Percentiles rank a stretch among this genome's conserved stretches.
Evolutionary conservation across 2,113 vertebrate species (phyloP).

Genomic region (Ophiodon elongatus): DNA sequence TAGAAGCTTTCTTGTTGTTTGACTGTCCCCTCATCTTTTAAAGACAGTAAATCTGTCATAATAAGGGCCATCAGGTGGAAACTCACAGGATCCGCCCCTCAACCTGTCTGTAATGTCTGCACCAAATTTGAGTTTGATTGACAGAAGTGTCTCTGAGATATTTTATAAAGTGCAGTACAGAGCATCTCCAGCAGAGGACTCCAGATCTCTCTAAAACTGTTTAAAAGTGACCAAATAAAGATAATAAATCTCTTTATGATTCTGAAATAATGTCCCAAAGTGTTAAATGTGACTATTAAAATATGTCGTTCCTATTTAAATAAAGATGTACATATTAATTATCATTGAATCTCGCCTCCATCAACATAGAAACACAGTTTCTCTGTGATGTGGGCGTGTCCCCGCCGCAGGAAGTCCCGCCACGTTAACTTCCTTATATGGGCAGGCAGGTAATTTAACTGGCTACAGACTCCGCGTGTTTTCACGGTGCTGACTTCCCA

Average conservation of each 20-base stretch:
- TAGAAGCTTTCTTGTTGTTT: rapidly evolving
- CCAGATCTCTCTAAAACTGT: constrained; percentile 10
- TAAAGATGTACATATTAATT: neutral
- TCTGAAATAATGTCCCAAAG: neutral
- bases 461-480: neutral
- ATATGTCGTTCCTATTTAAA: neutral
- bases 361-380: neutral
- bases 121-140: neutral
- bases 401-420: rapidly evolving
- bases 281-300: neutral
- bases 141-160: constrained; percentile 4
- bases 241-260: neutral
- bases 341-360: rapidly evolving
- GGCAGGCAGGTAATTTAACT: neutral
- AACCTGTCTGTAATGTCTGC: neutral
- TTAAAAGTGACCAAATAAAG: constrained; percentile 7
- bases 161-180: constrained; percentile 30
- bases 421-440: neutral
- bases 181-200: constrained; percentile 22
- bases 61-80: rapidly evolving
- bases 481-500: constrained; percentile 14
- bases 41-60: rapidly evolving
- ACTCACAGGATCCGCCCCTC: neutral
- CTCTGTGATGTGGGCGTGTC: neutral
- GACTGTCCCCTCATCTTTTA: rapidly evolving